phyloP scores from a whole-genome alignment of 1,140 invertebrate genomes.

The Eueides isabella region DNA sequence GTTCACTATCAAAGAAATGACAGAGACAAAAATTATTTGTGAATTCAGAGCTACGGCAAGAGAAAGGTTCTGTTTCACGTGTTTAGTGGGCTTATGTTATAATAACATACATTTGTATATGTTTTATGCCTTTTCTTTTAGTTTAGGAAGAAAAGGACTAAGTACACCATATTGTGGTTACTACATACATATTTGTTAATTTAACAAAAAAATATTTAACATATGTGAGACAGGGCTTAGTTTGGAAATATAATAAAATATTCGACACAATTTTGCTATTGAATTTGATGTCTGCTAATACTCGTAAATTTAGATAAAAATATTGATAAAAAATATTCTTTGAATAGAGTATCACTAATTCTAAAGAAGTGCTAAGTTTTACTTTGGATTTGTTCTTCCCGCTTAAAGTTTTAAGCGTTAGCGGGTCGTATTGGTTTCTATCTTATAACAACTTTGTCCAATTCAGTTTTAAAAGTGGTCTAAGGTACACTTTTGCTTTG shows the following conservation, averaged over 20 bases:
- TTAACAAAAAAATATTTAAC: background rate
- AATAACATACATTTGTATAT: background rate
- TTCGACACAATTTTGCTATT: background rate
- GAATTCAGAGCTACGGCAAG: background rate
- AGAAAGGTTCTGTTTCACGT: background rate
- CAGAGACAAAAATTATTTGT: conserved; percentile 1
- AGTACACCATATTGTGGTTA: background rate
- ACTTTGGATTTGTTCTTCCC: background rate
- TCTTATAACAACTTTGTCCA: background rate
- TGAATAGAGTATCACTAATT: background rate
- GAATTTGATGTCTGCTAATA: background rate
- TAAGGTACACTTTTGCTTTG: background rate
- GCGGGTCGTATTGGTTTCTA: background rate
- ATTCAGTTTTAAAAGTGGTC: background rate
- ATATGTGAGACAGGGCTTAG: background rate
- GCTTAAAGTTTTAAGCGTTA: background rate
- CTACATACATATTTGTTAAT: no score
- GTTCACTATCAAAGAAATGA: background rate
- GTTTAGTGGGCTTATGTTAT: background rate
- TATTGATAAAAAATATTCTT: no score
- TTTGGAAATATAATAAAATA: background rate
- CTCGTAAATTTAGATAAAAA: no score
- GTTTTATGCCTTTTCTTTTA: no score
- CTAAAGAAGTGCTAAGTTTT: conserved; percentile 11
- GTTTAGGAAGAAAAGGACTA: no score